Evolutionary conservation across 2,888 invertebrate species (phyloP), one percentile per base, ranked within the genome.

Genomic region (Formica aserva): DNA sequence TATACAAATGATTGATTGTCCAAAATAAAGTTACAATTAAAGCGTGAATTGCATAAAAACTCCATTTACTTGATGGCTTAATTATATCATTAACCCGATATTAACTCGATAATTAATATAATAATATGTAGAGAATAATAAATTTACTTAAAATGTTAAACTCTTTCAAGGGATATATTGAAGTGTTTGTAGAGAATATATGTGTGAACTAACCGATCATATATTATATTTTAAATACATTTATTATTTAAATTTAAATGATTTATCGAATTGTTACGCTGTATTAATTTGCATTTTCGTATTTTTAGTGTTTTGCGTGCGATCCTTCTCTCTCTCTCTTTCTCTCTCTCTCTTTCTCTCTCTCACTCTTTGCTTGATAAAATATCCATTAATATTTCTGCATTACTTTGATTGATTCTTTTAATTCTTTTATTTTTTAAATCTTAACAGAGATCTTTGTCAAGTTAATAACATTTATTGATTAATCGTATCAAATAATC

Each of bases 1-100:
- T 75, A 65, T 75, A 71, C 15, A 81, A 75, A 81, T 81, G 63
- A 81, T 81, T 81, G 65, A 81, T 75, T 63, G 75, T 81, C 52
- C 75, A 55, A 74, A 80, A 80, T 69, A 62, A 81, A 75, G 48
- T 65, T 81, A 75, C 62, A 65, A 45, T 74, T 45, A 75, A 81
- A 81, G 60, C 72, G 69, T 72, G 71, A 60, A 80, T 60, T 62
- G 35, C 57, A 55, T 67, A 77, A 77, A 77, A 77, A 77, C 55
- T 80, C 60, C 71, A 80, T 80, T 71, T 72, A 48, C 60, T 71
- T 72, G 45, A 72, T 80, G 45, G 78, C 48, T 80, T 71, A 80
- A 78, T 80, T 80, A 71, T 78, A 78, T 60, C 32, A 71, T 80
- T 80, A 77, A 69, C 69, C 29, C 69, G 57, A 77, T 77, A 77